phyloP scores from a whole-genome alignment of 23 tunicate species.

The Oikopleura dioica region DNA sequence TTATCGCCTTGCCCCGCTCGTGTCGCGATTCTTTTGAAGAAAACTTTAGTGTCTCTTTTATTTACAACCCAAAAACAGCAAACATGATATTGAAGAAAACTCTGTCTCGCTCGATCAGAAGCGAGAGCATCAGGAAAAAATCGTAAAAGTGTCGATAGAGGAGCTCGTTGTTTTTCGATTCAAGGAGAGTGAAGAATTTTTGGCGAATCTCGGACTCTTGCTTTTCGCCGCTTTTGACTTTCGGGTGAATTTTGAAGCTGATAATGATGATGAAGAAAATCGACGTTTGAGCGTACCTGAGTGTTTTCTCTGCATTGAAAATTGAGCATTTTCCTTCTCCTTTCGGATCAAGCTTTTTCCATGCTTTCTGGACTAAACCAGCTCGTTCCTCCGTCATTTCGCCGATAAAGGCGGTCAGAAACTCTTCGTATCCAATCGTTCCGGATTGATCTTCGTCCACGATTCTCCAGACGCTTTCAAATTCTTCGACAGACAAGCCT shows the following conservation, averaged over 20 bases:
- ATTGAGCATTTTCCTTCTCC: not conserved
- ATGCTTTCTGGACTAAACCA: not conserved
- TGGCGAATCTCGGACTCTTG: not conserved
- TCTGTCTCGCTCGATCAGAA: not conserved
- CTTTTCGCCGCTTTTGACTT: not conserved
- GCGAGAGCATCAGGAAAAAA: not conserved
- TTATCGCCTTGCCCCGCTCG: too few species aligned
- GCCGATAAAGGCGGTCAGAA: constrained; percentile 2
- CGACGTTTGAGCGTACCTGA: not conserved
- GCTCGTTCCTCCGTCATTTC: not conserved
- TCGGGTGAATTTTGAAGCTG: not conserved
- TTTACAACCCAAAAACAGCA: too few species aligned
- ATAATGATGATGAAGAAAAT: too few species aligned
- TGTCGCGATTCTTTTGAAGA: too few species aligned
- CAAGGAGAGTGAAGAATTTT: not conserved
- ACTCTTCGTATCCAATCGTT: constrained; percentile 6
- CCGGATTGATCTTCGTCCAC: constrained; percentile 7
- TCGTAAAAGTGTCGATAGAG: not conserved
- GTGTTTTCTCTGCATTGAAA: not conserved
- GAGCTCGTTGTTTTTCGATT: not conserved
- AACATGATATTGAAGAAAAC: not conserved
- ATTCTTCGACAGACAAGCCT: not conserved
- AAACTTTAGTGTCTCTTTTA: too few species aligned
- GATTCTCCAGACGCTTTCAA: not conserved
- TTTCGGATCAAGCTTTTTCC: not conserved